Evolutionary conservation across 1,140 invertebrate genomes (phyloP).

Genomic region (Papilio aristodemus): DNA sequence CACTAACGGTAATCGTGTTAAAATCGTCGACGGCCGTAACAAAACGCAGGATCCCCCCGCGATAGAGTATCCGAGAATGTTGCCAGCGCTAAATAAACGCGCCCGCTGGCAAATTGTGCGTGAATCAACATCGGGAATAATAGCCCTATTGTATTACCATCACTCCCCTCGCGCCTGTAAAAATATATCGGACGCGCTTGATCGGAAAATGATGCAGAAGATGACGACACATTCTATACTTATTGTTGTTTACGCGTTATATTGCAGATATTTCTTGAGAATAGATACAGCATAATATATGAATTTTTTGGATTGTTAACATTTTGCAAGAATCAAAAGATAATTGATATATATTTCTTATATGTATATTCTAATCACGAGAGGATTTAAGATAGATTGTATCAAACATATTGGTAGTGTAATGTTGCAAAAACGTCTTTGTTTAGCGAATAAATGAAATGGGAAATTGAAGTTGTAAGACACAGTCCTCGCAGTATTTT

Average conservation of each 20-base stretch:
- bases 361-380: too few species aligned
- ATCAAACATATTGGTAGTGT: too few species aligned
- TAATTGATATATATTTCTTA: too few species aligned
- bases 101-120: slow-evolving; percentile 65
- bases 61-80: slow-evolving; percentile 46
- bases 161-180: slow-evolving; percentile 46
- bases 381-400: too few species aligned
- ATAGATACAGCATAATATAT: too few species aligned
- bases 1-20: slow-evolving; percentile 53
- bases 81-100: slow-evolving; percentile 63
- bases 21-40: slow-evolving; percentile 41
- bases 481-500: too few species aligned
- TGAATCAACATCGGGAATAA: slow-evolving; percentile 78
- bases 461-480: too few species aligned
- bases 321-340: too few species aligned
- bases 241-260: not conserved
- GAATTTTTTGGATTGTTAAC: too few species aligned
- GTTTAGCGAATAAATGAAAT: too few species aligned
- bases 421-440: too few species aligned
- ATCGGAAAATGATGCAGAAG: slow-evolving; percentile 46
- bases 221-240: slow-evolving; percentile 5
- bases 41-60: slow-evolving; percentile 38
- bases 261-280: slow-evolving; percentile 13
- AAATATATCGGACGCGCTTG: slow-evolving; percentile 49
- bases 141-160: slow-evolving; percentile 61